A percentile compares a stretch with the other conserved stretches of the same genome.
Evolutionary conservation across 2,888 invertebrate species (phyloP).

Genomic region (Laspeyria flexula): DNA sequence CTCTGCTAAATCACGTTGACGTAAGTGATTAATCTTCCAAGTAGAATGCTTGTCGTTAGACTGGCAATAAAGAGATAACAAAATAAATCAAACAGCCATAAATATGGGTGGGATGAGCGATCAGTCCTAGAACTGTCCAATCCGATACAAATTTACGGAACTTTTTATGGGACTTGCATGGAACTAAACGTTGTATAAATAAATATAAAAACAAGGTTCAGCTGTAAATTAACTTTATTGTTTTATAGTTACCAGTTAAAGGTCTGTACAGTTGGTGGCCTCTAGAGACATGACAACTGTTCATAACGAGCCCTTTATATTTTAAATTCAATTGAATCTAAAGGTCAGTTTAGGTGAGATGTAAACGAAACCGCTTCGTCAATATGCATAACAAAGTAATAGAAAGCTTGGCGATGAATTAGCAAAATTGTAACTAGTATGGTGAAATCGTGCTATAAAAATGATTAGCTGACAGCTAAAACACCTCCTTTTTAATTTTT

Average conservation of each 20-base stretch:
- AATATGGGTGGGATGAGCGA: slow-evolving; percentile 80
- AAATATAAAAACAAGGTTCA: slow-evolving; percentile 71
- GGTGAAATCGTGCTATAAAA: neutral
- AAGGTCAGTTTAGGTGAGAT: slow-evolving; percentile 46
- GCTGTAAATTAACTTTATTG: slow-evolving; percentile 80
- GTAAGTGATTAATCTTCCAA: slow-evolving; percentile 82
- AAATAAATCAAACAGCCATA: slow-evolving; percentile 85
- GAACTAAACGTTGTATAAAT: slow-evolving; percentile 73
- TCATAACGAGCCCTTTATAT: slow-evolving; percentile 58
- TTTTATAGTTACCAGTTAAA: slow-evolving; percentile 59
- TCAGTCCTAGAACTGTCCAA: slow-evolving; percentile 78
- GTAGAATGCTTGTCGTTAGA: slow-evolving; percentile 84
- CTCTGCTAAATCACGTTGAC: slow-evolving; percentile 85
- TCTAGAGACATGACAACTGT: slow-evolving; percentile 36
- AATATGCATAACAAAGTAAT: slow-evolving; percentile 45
- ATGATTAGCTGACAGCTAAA: neutral
- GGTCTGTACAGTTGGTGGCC: slow-evolving; percentile 1
- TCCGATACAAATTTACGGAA: slow-evolving; percentile 77
- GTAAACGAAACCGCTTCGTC: slow-evolving; percentile 24
- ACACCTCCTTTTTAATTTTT: neutral
- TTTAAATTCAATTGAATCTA: slow-evolving; percentile 52
- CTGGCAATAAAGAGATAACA: slow-evolving; percentile 84
- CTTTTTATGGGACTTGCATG: slow-evolving; percentile 73
- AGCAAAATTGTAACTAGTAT: slow-evolving; percentile 39
- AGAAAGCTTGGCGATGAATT: slow-evolving; percentile 60